Evolutionary conservation across 2,113 vertebrate species (phyloP), one percentile per base, ranked within the genome.

Genomic region (Physeter macrocephalus): DNA sequence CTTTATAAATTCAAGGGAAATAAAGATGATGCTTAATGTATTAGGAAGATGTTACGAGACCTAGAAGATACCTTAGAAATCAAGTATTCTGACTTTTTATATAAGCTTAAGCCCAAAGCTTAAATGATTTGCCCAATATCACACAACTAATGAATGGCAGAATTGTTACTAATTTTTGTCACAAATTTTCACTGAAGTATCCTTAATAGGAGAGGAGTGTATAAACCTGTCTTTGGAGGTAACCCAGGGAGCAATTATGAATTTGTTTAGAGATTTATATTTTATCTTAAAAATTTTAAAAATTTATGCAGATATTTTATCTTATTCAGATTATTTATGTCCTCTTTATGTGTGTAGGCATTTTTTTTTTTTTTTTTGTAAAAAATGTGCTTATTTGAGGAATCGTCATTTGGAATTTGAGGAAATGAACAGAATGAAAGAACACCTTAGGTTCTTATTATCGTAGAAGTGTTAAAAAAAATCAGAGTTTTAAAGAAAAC

Each of bases 261-360:
- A 61, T 95, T 89, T 97, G 29, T 95, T 84, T 93, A 66, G 49
- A 78, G 25, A 89, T 83, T 57, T 86, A 29, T 89, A 18, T 96
- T 85, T 97, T 92, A 86, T 85, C 43, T 93, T 59, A 87, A 96
- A 80, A 86, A 23, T 62, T 93, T 61, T 1, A 88, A 72, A 88
- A 90, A 82, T 46, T 77, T 49, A n/a, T 82, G 21, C 4, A 90
- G 39, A 2, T 88, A 71, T 43, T 89, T 86, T 13, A 78, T 81
- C 10, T 27, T 87, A 5, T 86, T 3, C 5, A 52, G 36, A 36
- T 92, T 85, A 66, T 80, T 66, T n/a, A 31, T 66, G 7, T 43
- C 29, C n/a, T 66, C 20, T 92, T 67, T 88, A 34, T 71, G 43
- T 93, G 8, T 95, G 20, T 88, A 41, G 81, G 59, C 23, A 11